These are phyloP conservation scores for Polymixis lichenea DNA, from an alignment of 2,888 invertebrate genomes.

Conservation along the genomic window DNA sequence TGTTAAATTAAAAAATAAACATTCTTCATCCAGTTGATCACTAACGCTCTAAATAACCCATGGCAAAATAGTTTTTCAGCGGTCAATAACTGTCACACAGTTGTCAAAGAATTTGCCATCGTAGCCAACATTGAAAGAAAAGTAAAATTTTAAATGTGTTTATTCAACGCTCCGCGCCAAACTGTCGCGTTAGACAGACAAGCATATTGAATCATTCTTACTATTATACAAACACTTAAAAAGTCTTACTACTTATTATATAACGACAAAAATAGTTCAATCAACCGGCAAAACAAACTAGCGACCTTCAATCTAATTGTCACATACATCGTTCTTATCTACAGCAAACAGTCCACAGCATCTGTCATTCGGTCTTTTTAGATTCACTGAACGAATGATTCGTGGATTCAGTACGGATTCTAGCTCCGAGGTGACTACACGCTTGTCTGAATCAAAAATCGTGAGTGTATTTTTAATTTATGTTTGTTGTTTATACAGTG, in stretches of 20 bases:
- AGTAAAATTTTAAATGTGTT: conserved; percentile 16
- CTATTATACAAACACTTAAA: not conserved
- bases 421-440: conserved; percentile 6
- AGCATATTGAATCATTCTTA: conserved; percentile 13
- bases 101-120: not conserved
- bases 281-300: conserved; percentile 26
- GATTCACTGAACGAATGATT: conserved; percentile 35
- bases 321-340: conserved; percentile 51
- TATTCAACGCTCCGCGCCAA: conserved; percentile 3
- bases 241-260: not conserved
- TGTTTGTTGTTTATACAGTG: conserved; percentile 8
- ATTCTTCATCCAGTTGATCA: not conserved
- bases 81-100: conserved; percentile 1
- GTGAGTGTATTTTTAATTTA: conserved; percentile 49
- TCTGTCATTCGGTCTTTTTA: conserved; percentile 58
- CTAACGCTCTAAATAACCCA: no score
- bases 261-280: conserved; percentile 15
- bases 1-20: not conserved
- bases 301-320: conserved; percentile 48
- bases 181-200: not conserved
- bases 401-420: conserved; percentile 38
- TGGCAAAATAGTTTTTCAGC: no score
- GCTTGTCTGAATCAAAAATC: conserved; percentile 35
- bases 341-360: conserved; percentile 52
- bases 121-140: not conserved